These are phyloP conservation scores for Scaptomyza caliginosa DNA, from an alignment of 2,888 invertebrate genomes.

Conservation along the genomic window DNA sequence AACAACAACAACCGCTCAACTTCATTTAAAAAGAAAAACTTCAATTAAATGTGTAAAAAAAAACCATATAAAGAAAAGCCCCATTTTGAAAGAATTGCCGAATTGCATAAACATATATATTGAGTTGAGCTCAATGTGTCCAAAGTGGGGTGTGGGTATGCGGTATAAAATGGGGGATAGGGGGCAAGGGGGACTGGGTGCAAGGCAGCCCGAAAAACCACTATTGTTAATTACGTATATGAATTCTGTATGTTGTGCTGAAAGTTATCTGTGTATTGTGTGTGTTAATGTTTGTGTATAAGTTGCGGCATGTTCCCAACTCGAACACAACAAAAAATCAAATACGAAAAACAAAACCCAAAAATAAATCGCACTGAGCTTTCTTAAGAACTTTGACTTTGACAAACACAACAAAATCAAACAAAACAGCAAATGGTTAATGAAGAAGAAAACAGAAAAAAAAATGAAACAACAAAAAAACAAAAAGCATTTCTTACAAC, in stretches of 20 bases:
- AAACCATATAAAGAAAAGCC: slow-evolving; percentile 17
- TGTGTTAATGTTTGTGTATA: slow-evolving; percentile 58
- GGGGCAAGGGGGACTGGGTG: background rate
- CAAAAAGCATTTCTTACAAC: slow-evolving; percentile 40
- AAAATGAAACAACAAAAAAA: slow-evolving; percentile 1
- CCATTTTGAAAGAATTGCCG: slow-evolving; percentile 2
- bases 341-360: slow-evolving; percentile 1
- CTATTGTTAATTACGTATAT: slow-evolving; percentile 54
- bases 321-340: slow-evolving; percentile 6
- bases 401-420: slow-evolving; percentile 18
- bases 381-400: slow-evolving; percentile 2
- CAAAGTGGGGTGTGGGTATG: background rate
- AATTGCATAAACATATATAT: slow-evolving; percentile 1
- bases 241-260: slow-evolving; percentile 76
- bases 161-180: background rate
- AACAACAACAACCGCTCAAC: slow-evolving; percentile 59
- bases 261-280: slow-evolving; percentile 72
- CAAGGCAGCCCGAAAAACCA: slow-evolving; percentile 14
- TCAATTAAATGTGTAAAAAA: slow-evolving; percentile 37
- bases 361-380: slow-evolving; percentile 37
- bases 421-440: slow-evolving; percentile 5
- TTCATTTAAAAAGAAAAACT: slow-evolving; percentile 26
- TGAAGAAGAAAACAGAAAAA: slow-evolving; percentile 5
- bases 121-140: slow-evolving; percentile 55
- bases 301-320: slow-evolving; percentile 69